These are phyloP conservation scores for Schizaphis graminum DNA, from an alignment of 2,888 invertebrate species.

Conservation along the genomic window DNA sequence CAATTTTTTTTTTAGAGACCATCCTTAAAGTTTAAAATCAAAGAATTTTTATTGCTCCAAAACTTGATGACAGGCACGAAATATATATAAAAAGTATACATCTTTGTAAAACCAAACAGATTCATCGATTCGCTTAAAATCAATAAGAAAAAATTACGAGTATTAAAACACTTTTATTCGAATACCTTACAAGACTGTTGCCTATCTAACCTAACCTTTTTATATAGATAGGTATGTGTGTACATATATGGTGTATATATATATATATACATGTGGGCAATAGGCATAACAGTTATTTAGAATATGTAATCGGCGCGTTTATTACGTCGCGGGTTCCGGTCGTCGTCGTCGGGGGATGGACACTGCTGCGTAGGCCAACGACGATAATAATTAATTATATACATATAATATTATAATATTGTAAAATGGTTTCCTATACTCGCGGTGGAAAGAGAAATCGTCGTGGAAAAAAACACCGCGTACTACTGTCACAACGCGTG, in stretches of 20 bases:
- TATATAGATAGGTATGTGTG: not conserved
- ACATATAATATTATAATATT: not conserved
- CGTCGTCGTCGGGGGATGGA: conserved; percentile 5
- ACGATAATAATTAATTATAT: not conserved
- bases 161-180: not conserved
- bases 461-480: not conserved
- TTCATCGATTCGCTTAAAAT: not conserved
- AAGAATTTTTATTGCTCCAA: not conserved
- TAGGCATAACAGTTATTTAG: not conserved
- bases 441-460: conserved; percentile 48
- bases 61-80: not conserved
- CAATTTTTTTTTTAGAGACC: not conserved
- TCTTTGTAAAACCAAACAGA: not conserved
- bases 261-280: not conserved
- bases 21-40: not conserved
- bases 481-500: not conserved
- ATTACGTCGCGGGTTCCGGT: not conserved
- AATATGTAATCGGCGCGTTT: not conserved
- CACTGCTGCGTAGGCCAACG: not conserved
- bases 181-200: not conserved
- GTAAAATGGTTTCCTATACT: not conserved
- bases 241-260: not conserved
- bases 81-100: not conserved
- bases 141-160: not conserved
- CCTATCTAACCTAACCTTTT: not conserved